Evolutionary conservation across 2,888 invertebrate species (phyloP).

Genomic region (Drosophila macrospina): DNA sequence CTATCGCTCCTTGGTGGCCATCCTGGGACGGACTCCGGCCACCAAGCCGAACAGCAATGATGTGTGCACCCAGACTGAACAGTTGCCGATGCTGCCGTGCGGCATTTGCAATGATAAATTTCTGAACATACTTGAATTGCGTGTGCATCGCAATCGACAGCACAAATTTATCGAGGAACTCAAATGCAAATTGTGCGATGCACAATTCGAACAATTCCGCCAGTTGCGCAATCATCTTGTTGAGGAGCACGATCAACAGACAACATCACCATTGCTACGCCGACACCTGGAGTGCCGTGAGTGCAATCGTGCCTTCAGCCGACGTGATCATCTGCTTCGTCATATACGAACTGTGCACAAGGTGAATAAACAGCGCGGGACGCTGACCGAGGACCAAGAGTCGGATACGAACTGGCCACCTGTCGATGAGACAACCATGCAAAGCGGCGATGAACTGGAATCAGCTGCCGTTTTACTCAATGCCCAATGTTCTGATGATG

Average conservation of each 20-base stretch:
- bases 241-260: slow-evolving; percentile 64
- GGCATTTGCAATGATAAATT: slow-evolving; percentile 83
- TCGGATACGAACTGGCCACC: slow-evolving; percentile 26
- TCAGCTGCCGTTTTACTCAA: slow-evolving; percentile 63
- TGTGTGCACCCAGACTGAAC: slow-evolving; percentile 82
- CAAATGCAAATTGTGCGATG: slow-evolving; percentile 85
- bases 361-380: slow-evolving; percentile 10
- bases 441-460: slow-evolving; percentile 61
- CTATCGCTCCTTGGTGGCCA: slow-evolving; percentile 77
- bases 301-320: slow-evolving; percentile 86
- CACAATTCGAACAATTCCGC: slow-evolving; percentile 85
- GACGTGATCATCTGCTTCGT: slow-evolving; percentile 85
- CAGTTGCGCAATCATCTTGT: slow-evolving; percentile 85
- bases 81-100: slow-evolving; percentile 78
- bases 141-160: slow-evolving; percentile 67
- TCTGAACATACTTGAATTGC: slow-evolving; percentile 71
- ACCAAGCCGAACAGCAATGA: slow-evolving; percentile 39
- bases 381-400: slow-evolving; percentile 9
- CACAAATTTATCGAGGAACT: slow-evolving; percentile 63
- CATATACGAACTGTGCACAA: slow-evolving; percentile 86
- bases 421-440: slow-evolving; percentile 52
- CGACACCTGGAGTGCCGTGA: slow-evolving; percentile 81
- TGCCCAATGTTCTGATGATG: slow-evolving; percentile 33
- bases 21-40: slow-evolving; percentile 63
- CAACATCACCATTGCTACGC: slow-evolving; percentile 20